Conservation (phyloP, 2,888 invertebrate genomes). For the Callyntrura sp. region DNA sequence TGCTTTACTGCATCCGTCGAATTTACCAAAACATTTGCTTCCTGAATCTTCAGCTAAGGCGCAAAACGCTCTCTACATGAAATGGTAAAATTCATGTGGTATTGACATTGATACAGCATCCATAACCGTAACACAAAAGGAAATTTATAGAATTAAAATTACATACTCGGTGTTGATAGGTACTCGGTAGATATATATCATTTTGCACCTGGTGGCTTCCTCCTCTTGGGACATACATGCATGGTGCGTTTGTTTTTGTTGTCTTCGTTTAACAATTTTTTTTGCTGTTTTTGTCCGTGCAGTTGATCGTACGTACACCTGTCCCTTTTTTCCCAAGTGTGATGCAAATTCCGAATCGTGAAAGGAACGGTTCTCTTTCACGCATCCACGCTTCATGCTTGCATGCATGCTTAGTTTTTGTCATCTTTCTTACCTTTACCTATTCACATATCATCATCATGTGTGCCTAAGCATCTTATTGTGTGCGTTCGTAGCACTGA, state of each 20-base stretch:
- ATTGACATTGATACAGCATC: no score
- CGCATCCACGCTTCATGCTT: slow-evolving; percentile 60
- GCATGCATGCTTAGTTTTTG: slow-evolving; percentile 3
- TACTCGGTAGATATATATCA: not conserved
- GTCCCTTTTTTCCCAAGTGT: not conserved
- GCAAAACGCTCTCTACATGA: no score
- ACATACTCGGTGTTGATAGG: no score
- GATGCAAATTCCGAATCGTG: slow-evolving; percentile 61
- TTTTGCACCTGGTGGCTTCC: not conserved
- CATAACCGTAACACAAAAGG: no score
- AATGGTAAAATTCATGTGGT: no score
- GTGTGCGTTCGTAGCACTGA: not conserved
- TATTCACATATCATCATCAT: not conserved
- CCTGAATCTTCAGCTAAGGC: not conserved
- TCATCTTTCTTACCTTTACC: not conserved
- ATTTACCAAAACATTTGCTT: not conserved
- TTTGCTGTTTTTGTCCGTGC: not conserved
- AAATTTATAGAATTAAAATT: no score
- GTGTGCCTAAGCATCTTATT: not conserved
- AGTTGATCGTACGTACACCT: slow-evolving; percentile 36
- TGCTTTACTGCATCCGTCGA: no score
- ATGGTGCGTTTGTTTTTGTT: no score
- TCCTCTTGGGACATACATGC: no score
- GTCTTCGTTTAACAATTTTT: no score
- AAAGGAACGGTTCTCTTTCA: slow-evolving; percentile 68